phyloP scores from a whole-genome alignment of 2,113 vertebrate genomes.

The Rostratula benghalensis region DNA sequence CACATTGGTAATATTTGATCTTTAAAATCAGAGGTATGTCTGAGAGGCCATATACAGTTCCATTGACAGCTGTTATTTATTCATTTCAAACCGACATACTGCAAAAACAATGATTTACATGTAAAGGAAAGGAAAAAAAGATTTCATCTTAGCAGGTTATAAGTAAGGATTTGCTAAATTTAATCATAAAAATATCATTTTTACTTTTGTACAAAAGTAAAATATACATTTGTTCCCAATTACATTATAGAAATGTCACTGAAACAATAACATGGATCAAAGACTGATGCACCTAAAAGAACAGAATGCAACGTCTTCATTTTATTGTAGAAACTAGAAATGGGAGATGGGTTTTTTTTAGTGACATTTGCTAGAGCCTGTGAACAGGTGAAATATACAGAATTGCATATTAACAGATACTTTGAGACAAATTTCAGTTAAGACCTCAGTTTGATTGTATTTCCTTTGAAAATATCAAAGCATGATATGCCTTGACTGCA shows the following conservation, averaged over 20 bases:
- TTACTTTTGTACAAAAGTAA: slow-evolving; percentile 71
- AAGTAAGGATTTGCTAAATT: slow-evolving; percentile 37
- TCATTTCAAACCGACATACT: slow-evolving; percentile 48
- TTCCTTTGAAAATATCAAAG: slow-evolving; percentile 67
- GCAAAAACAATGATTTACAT: slow-evolving; percentile 45
- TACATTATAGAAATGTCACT: slow-evolving; percentile 61
- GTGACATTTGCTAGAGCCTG: slow-evolving; percentile 23
- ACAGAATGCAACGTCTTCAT: slow-evolving; percentile 18
- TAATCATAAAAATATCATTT: slow-evolving; percentile 69
- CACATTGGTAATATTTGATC: slow-evolving; percentile 38
- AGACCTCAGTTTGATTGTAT: slow-evolving; percentile 44
- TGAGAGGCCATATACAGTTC: slow-evolving; percentile 49
- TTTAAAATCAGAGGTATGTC: slow-evolving; percentile 68
- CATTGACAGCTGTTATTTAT: slow-evolving; percentile 32
- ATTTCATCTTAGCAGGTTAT: not conserved
- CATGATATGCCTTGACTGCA: slow-evolving; percentile 42
- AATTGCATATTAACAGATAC: slow-evolving; percentile 46
- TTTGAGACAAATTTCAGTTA: slow-evolving; percentile 58
- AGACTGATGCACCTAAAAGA: slow-evolving; percentile 54
- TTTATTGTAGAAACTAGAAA: slow-evolving; percentile 50
- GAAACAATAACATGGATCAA: slow-evolving; percentile 59
- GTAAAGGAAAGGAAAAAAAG: slow-evolving; percentile 26
- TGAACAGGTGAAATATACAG: slow-evolving; percentile 48
- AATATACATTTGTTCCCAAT: slow-evolving; percentile 70
- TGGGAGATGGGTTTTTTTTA: not conserved